Conservation (phyloP, 2,797 vertebrate genomes). For the Gallirallus australis region DNA sequence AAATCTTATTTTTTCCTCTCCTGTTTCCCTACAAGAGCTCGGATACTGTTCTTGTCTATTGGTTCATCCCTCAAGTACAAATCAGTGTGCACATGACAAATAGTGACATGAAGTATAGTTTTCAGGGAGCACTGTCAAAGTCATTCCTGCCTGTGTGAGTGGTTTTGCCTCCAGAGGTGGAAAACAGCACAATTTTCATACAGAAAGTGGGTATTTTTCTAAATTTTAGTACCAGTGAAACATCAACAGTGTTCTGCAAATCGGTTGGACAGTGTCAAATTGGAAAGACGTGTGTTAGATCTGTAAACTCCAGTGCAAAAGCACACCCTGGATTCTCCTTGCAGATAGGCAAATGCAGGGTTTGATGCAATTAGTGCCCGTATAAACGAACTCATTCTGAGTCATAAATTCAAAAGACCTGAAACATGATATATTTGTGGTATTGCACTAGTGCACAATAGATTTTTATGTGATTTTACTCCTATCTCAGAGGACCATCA, state of each 20-base stretch:
- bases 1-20: background rate
- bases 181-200: background rate
- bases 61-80: background rate
- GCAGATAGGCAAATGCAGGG: background rate
- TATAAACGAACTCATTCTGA: background rate
- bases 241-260: background rate
- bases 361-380: background rate
- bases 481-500: background rate
- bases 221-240: background rate
- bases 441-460: background rate
- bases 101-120: conserved; percentile 2
- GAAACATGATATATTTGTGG: accelerated
- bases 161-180: conserved; percentile 31
- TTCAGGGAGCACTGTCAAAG: conserved; percentile 29
- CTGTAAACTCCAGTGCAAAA: background rate
- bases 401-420: background rate
- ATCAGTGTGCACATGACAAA: conserved; percentile 12
- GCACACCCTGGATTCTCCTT: background rate
- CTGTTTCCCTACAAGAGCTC: background rate
- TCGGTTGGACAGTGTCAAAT: background rate
- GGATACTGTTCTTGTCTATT: background rate
- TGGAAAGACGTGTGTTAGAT: background rate
- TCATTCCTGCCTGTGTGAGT: background rate
- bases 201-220: background rate
- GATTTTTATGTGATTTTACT: background rate